Evolutionary conservation across 2,888 invertebrate species (phyloP).

Genomic region (Tiphia femorata): DNA sequence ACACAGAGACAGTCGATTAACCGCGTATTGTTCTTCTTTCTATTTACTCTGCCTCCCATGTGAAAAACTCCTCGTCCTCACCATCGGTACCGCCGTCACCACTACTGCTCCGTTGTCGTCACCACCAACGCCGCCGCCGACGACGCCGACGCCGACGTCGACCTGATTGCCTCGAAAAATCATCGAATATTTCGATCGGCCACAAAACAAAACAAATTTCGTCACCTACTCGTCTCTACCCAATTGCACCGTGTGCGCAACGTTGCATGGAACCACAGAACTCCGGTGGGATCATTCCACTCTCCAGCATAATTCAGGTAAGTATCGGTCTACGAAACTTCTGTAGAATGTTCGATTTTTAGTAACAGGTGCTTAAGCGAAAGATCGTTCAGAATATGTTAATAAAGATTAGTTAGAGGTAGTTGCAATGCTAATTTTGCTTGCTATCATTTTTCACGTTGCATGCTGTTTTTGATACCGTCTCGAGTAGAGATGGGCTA

Average conservation of each 20-base stretch:
- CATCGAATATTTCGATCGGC: conserved; percentile 8
- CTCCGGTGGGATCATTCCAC: conserved; percentile 49
- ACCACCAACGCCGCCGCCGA: background rate
- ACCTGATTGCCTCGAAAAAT: conserved; percentile 9
- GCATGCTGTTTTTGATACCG: no score
- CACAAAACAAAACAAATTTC: conserved; percentile 15
- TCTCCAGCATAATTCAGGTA: conserved; percentile 60
- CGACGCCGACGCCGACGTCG: background rate
- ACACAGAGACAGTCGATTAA: conserved; percentile 42
- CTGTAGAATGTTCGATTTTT: no score
- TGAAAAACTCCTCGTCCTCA: conserved; percentile 52
- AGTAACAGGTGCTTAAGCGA: no score
- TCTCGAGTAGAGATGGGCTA: no score
- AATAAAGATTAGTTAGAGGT: no score
- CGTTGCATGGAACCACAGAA: no score
- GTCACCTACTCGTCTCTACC: conserved; percentile 18
- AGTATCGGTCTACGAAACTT: no score
- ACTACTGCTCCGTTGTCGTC: conserved; percentile 25
- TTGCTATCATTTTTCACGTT: no score
- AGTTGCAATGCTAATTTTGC: no score
- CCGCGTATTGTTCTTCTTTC: conserved; percentile 59
- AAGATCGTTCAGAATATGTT: no score
- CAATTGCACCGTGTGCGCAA: no score
- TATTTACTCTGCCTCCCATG: conserved; percentile 56
- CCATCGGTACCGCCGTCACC: conserved; percentile 39